phyloP scores from a whole-genome alignment of 2,888 invertebrate genomes.

The Pollenia amentaria region DNA sequence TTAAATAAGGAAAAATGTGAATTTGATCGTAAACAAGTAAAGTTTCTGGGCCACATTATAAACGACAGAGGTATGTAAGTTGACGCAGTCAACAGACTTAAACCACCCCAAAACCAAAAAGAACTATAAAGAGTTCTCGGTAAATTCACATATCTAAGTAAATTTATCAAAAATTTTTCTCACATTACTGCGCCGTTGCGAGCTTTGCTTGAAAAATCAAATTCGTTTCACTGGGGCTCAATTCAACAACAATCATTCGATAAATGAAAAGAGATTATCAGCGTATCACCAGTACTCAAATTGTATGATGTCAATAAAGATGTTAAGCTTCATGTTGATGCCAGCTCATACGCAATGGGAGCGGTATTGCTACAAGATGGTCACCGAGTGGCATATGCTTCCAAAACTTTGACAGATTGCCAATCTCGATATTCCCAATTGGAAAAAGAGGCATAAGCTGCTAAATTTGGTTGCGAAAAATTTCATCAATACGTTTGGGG shows the following conservation, averaged over 20 bases:
- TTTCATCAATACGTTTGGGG: conserved; percentile 57
- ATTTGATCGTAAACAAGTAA: conserved; percentile 4
- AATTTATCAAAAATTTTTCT: conserved; percentile 49
- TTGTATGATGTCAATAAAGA: conserved; percentile 58
- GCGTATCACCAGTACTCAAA: conserved; percentile 47
- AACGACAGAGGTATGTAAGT: conserved; percentile 62
- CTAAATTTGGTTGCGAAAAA: conserved; percentile 60
- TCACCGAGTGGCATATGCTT: conserved; percentile 24
- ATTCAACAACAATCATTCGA: conserved; percentile 29
- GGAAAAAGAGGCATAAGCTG: conserved; percentile 61
- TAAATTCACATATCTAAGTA: conserved; percentile 67
- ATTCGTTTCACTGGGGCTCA: not conserved
- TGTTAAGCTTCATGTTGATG: conserved; percentile 51
- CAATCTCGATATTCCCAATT: conserved; percentile 41
- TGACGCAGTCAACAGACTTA: conserved; percentile 62
- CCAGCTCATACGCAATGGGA: conserved; percentile 36
- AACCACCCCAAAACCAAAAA: conserved; percentile 61
- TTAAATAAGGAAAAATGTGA: conserved; percentile 76
- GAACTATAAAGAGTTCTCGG: conserved; percentile 72
- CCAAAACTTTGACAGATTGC: conserved; percentile 37
- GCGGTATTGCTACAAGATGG: conserved; percentile 5
- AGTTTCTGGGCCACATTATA: conserved; percentile 61
- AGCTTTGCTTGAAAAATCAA: conserved; percentile 30
- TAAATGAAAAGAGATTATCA: conserved; percentile 46
- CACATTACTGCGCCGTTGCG: conserved; percentile 17